phyloP scores from a whole-genome alignment of 2,888 invertebrate genomes.

The Harmothoe impar region DNA sequence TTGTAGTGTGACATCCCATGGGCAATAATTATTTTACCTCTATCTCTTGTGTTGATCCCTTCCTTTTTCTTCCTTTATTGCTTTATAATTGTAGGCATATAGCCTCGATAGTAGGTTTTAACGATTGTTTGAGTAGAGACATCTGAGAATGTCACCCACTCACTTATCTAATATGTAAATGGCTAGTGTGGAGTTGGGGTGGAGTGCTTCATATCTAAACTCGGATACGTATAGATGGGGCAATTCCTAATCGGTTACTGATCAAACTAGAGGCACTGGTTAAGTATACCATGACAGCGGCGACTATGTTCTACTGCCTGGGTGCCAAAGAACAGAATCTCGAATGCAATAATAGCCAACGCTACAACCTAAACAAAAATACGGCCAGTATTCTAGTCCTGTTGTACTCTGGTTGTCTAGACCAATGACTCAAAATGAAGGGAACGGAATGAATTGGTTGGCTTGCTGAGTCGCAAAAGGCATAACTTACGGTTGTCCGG shows the following conservation, averaged over 20 bases:
- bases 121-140: no score
- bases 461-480: constrained; percentile 55
- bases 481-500: constrained; percentile 56
- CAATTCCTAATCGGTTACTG: constrained; percentile 22
- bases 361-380: constrained; percentile 48
- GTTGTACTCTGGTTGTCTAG: background rate
- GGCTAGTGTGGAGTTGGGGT: no score
- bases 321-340: constrained; percentile 30
- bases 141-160: no score
- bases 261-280: constrained; percentile 53
- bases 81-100: no score
- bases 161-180: no score
- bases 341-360: constrained; percentile 32
- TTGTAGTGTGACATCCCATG: no score
- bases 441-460: constrained; percentile 57
- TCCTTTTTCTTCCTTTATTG: no score
- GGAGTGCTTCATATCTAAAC: background rate
- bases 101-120: no score
- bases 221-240: background rate
- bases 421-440: constrained; percentile 7
- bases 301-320: constrained; percentile 50
- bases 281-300: constrained; percentile 25
- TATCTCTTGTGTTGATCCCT: no score
- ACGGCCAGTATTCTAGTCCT: constrained; percentile 33
- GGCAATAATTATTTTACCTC: no score